Evolutionary conservation across 2,888 invertebrate species (phyloP).

Genomic region (Coenonympha glycerion): DNA sequence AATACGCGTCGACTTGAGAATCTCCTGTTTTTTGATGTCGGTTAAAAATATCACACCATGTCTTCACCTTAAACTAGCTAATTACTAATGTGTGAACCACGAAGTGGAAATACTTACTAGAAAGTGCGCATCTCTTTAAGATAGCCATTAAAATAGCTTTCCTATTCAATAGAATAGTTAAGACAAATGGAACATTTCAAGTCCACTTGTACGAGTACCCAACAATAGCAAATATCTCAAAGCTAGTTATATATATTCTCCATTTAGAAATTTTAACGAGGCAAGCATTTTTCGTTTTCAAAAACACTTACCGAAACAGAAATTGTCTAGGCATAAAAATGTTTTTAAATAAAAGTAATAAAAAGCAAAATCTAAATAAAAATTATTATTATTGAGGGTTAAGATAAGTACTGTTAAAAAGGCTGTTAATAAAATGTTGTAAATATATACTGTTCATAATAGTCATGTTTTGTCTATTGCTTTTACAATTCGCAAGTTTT

Average conservation of each 20-base stretch:
- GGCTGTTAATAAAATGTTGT: too few species aligned
- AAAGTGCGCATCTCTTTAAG: slow-evolving; percentile 17
- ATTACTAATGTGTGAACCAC: slow-evolving; percentile 8
- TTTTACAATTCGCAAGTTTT: neutral
- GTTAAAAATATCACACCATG: too few species aligned
- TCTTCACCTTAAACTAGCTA: too few species aligned
- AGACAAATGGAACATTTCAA: slow-evolving; percentile 9
- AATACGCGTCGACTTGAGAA: too few species aligned
- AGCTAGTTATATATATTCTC: neutral
- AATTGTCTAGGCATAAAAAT: too few species aligned
- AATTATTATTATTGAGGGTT: too few species aligned
- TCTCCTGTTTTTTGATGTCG: too few species aligned
- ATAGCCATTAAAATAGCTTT: slow-evolving; percentile 15
- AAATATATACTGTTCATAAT: too few species aligned
- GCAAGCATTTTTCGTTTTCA: neutral
- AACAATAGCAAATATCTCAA: neutral
- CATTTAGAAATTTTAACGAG: neutral
- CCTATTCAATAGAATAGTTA: slow-evolving; percentile 11
- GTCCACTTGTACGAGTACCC: slow-evolving; percentile 2
- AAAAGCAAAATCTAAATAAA: too few species aligned
- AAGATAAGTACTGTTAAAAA: too few species aligned
- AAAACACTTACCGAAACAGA: neutral
- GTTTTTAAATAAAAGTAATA: too few species aligned
- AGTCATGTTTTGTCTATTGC: too few species aligned
- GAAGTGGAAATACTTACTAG: slow-evolving; percentile 20